Percentiles rank a stretch among this genome's conserved stretches.
Conservation (phyloP, 2,888 invertebrate species). For the Melipona beecheii region DNA sequence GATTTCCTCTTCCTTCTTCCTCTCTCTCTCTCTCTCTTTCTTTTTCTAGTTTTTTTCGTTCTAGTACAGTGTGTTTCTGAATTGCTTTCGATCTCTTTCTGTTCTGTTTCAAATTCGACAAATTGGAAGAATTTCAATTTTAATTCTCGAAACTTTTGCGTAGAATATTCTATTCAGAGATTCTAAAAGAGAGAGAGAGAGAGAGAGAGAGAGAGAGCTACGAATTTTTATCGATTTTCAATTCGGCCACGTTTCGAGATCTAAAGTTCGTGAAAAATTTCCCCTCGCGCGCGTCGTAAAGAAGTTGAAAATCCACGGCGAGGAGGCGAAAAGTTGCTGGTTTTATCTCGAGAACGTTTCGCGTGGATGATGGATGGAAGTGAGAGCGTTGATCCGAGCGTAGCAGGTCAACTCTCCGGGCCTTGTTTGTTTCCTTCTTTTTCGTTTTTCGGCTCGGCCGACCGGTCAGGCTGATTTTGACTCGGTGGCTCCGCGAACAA, state of each 20-base stretch:
- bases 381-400: constrained; percentile 35
- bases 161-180: neutral
- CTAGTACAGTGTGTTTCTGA: too few relatives aligned
- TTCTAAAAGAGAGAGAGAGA: neutral
- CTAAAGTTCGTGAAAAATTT: neutral
- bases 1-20: constrained; percentile 4
- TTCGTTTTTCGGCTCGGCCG: neutral
- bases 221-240: neutral
- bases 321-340: neutral
- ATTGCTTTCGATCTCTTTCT: neutral
- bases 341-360: neutral
- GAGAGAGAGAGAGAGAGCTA: neutral
- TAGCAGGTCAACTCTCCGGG: constrained; percentile 38
- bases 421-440: constrained; percentile 16
- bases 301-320: too few relatives aligned
- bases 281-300: too few relatives aligned
- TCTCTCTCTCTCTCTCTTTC: neutral
- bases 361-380: constrained; percentile 1
- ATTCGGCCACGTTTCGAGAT: neutral
- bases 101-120: too few relatives aligned
- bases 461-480: constrained; percentile 59
- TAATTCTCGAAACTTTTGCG: too few relatives aligned
- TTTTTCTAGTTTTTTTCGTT: neutral
- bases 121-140: too few relatives aligned
- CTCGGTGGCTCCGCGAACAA: constrained; percentile 40